Evolutionary conservation across 2,888 invertebrate species (phyloP), one percentile per base, ranked within the genome.

Genomic region (Selenia dentaria): DNA sequence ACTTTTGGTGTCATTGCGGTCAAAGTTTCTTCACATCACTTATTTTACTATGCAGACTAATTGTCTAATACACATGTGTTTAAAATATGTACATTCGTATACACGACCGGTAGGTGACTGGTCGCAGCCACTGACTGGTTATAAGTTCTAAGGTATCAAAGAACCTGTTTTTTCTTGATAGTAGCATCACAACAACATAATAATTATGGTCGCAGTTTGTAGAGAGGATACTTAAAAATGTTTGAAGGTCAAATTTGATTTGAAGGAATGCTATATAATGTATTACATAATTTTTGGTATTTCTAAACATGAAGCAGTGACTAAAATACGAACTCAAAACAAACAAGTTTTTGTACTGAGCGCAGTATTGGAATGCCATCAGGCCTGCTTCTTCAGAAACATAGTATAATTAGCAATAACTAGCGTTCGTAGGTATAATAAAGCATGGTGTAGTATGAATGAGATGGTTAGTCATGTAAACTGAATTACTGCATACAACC

Each of bases 101-200:
- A 70, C 68, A 71, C 68, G 51, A 54, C 47, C 48, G 49, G 53
- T 57, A 56, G 64, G 61, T 64, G 66, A 63, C 60, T 51, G 59
- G 51, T 45, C 37, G 35, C 40, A 33, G 36, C 26, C 40, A 12
- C 28, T 6, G 28, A 57, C 53, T 50, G 37, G 51, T 43, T 16
- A n/a, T n/a, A n/a, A n/a, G n/a, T n/a, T 49, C 44, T 43, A 47
- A 55, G 38, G 32, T 40, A 28, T 35, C 39, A 33, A 42, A 39
- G 33, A 55, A 55, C 63, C 57, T 58, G 64, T 64, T 64, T 58
- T 59, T 62, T 62, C 52, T 39, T 38, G 32, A 36, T 57, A 51
- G 58, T 54, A 49, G 47, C 46, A 54, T 35, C 22, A 38, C 39
- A 37, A 34, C 35, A 36, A 50, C 35, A 33, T 45, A 48, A 53